Evolutionary conservation across 1,140 invertebrate species (phyloP).

Genomic region (Anoplolepis gracilipes): DNA sequence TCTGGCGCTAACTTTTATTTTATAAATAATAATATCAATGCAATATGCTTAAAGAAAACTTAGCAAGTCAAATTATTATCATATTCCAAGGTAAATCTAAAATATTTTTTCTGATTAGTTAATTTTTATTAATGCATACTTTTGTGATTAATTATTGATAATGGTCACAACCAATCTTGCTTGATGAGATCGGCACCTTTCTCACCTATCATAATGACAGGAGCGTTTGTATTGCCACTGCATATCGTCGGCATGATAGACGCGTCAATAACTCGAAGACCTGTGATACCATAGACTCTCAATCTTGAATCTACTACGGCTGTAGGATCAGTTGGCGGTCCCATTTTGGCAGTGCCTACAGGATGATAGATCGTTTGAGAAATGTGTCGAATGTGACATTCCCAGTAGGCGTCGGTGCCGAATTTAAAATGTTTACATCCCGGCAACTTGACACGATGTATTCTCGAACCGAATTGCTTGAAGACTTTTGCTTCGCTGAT

Average conservation of each 20-base stretch:
- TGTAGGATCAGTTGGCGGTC: conserved; percentile 89
- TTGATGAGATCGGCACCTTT: conserved; percentile 94
- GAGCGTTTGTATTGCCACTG: conserved; percentile 94
- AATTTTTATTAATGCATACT: not conserved
- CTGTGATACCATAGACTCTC: conserved; percentile 91
- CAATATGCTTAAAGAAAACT: not conserved
- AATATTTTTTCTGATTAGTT: not conserved
- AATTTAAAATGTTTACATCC: conserved; percentile 92
- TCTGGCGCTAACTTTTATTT: not conserved
- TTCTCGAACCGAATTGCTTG: conserved; percentile 91
- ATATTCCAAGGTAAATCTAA: not conserved
- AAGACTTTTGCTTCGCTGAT: conserved; percentile 92
- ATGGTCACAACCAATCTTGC: conserved; percentile 88
- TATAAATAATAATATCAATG: not conserved
- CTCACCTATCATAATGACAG: conserved; percentile 95
- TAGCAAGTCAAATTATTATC: not conserved
- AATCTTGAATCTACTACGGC: conserved; percentile 94
- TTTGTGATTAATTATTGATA: not conserved
- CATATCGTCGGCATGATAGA: conserved; percentile 95
- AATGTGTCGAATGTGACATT: conserved; percentile 93
- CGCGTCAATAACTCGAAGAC: conserved; percentile 94
- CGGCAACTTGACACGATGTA: conserved; percentile 91
- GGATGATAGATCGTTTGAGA: conserved; percentile 96
- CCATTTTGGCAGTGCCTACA: conserved; percentile 94
- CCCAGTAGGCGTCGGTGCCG: conserved; percentile 92